A percentile compares a stretch with the other conserved stretches of the same genome.
Evolutionary conservation across 1,140 invertebrate species (phyloP).

Genomic region (Anastrepha obliqua): DNA sequence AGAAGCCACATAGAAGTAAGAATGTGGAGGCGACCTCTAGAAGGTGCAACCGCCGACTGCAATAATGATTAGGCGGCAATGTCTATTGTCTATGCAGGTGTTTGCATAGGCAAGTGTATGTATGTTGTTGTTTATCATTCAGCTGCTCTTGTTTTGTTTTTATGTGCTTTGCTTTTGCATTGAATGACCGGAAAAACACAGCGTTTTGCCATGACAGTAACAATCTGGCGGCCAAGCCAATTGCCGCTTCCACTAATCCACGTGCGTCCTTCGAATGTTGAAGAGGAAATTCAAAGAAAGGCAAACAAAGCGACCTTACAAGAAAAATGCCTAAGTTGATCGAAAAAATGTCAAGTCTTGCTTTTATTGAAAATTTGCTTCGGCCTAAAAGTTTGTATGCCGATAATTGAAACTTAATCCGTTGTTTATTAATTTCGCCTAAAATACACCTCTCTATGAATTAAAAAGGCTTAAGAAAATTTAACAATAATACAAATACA

Average conservation of each 20-base stretch:
- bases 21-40: neutral
- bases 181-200: neutral
- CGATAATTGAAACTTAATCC: no score
- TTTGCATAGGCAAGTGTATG: neutral
- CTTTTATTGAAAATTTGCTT: no score
- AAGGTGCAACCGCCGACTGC: constrained; percentile 3
- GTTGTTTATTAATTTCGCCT: no score
- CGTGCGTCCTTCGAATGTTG: neutral
- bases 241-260: neutral
- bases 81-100: neutral
- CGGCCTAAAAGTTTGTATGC: no score
- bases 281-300: neutral
- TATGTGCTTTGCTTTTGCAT: neutral
- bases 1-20: neutral
- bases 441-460: no score
- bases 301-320: neutral
- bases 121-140: neutral
- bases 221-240: constrained; percentile 13
- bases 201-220: constrained; percentile 13
- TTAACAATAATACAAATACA: no score
- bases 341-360: no score
- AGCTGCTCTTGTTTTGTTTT: neutral
- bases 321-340: neutral
- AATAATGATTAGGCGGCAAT: neutral
- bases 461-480: no score